These are phyloP conservation scores for Ganaspis brasiliensis DNA, from an alignment of 2,888 invertebrate genomes.

Conservation along the genomic window DNA sequence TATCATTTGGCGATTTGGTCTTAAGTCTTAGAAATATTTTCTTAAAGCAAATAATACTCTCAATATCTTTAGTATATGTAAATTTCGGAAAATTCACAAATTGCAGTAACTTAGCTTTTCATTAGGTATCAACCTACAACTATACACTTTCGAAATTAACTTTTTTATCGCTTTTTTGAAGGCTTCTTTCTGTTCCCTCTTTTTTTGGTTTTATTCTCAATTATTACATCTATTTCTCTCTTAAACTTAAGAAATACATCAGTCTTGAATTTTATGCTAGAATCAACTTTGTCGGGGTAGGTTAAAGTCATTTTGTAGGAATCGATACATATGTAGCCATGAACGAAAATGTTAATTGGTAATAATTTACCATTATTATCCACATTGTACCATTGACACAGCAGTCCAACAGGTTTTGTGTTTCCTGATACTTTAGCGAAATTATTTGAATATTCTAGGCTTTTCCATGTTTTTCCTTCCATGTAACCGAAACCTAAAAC, in stretches of 20 bases:
- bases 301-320: not conserved
- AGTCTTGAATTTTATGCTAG: not conserved
- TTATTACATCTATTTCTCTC: not conserved
- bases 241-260: not conserved
- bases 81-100: no score
- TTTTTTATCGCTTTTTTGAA: no score
- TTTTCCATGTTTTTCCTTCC: conserved; percentile 47
- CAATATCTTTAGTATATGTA: no score
- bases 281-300: not conserved
- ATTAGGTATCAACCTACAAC: no score
- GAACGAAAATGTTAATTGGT: not conserved
- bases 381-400: conserved; percentile 42
- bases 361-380: not conserved
- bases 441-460: conserved; percentile 28
- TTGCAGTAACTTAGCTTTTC: no score
- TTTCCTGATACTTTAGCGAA: conserved; percentile 43
- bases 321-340: not conserved
- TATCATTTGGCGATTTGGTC: no score
- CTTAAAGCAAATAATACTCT: no score
- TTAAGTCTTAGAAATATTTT: no score
- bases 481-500: conserved; percentile 44
- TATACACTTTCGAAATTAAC: no score
- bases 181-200: not conserved
- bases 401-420: conserved; percentile 44
- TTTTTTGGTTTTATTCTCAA: not conserved